Evolutionary conservation across 2,797 vertebrate genomes (phyloP).

Genomic region (Saguinus oedipus): DNA sequence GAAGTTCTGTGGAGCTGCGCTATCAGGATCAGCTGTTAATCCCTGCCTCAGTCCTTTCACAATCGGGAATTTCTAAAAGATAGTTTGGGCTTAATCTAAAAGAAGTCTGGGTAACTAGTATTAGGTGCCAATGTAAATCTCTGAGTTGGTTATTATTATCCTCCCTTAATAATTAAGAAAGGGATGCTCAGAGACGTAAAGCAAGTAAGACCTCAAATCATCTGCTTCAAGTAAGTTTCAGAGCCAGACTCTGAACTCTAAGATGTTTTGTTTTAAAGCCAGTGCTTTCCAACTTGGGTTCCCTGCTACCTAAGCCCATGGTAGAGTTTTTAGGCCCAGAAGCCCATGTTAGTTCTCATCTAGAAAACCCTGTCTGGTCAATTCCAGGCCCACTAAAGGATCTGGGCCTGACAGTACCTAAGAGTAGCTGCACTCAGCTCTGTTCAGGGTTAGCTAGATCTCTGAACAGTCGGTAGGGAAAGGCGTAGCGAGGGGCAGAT

Average conservation of each 20-base stretch:
- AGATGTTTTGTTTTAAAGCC: neutral
- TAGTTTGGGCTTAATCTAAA: neutral
- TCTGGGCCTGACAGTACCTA: neutral
- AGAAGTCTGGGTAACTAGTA: neutral
- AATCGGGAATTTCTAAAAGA: neutral
- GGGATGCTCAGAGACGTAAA: neutral
- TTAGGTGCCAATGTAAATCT: neutral
- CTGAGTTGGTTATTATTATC: neutral
- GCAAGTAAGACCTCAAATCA: neutral
- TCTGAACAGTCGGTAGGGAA: fast-evolving
- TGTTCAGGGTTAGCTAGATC: neutral
- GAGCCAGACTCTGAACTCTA: neutral
- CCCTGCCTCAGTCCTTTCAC: neutral
- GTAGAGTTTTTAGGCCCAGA: neutral
- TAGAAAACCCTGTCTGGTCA: neutral
- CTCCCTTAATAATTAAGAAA: neutral
- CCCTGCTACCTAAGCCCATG: neutral
- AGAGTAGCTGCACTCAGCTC: neutral
- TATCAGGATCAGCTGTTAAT: neutral
- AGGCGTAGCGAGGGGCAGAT: neutral
- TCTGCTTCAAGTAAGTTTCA: neutral
- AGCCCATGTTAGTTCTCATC: neutral
- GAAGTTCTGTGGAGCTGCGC: neutral
- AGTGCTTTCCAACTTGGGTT: neutral
- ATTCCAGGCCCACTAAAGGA: neutral